A percentile compares a stretch with the other conserved stretches of the same genome.
Evolutionary conservation across 2,113 vertebrate genomes (phyloP).

Genomic region (Leptobrachium leishanense): DNA sequence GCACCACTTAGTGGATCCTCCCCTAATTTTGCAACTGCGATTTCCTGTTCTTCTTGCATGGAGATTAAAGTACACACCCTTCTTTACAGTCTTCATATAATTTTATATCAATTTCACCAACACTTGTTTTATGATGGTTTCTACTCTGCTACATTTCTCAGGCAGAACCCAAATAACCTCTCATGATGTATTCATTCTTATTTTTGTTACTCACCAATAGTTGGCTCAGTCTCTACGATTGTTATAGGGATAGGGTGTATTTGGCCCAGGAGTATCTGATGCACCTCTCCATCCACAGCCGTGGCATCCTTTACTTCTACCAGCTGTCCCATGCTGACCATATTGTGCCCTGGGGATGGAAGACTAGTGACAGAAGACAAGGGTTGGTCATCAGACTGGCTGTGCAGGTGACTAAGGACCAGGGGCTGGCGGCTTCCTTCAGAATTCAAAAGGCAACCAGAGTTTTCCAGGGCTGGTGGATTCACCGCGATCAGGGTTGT

Average conservation of each 20-base stretch:
- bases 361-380: constrained; percentile 49
- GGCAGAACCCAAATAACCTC: too few relatives aligned
- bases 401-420: constrained; percentile 57
- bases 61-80: too few relatives aligned
- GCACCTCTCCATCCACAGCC: constrained; percentile 57
- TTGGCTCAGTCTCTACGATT: constrained; percentile 62
- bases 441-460: constrained; percentile 61
- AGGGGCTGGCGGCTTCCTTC: constrained; percentile 59
- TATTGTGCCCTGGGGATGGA: constrained; percentile 56
- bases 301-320: constrained; percentile 61
- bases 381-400: constrained; percentile 54
- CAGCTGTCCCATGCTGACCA: constrained; percentile 63
- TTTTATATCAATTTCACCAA: too few relatives aligned
- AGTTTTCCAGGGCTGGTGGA: constrained; percentile 58
- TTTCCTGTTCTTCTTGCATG: too few relatives aligned
- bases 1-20: too few relatives aligned
- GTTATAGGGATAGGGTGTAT: constrained; percentile 67
- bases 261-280: constrained; percentile 70
- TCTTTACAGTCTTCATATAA: too few relatives aligned
- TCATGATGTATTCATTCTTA: too few relatives aligned
- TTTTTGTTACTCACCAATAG: constrained; percentile 63
- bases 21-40: too few relatives aligned
- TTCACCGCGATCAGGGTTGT: constrained; percentile 62
- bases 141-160: too few relatives aligned
- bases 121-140: too few relatives aligned